Conservation (phyloP, 2,888 invertebrate genomes). For the Dynastes tityus region DNA sequence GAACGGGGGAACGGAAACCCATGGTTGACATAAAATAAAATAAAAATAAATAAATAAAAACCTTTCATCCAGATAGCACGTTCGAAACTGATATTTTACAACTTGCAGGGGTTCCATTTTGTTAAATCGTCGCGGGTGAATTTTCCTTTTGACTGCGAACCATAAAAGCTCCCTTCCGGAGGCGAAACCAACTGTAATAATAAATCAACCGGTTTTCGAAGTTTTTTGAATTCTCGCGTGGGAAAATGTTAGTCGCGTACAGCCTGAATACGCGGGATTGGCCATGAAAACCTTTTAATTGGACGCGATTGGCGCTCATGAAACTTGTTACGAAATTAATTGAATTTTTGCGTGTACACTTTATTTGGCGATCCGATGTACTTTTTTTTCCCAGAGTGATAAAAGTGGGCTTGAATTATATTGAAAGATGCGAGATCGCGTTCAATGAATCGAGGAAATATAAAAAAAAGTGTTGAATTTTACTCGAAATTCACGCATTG, state of each 20-base stretch:
- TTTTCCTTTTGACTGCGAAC: background rate
- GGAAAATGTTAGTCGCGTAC: background rate
- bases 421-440: no score
- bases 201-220: slow-evolving; percentile 8
- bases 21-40: background rate
- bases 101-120: background rate
- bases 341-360: no score
- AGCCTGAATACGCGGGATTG: background rate
- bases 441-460: no score
- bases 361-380: no score
- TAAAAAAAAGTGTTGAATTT: no score
- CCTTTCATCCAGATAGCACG: background rate
- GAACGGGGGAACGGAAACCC: background rate
- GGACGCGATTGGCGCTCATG: background rate
- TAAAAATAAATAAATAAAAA: slow-evolving; percentile 14
- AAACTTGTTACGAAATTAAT: background rate
- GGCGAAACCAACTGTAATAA: background rate
- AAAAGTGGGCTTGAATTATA: no score
- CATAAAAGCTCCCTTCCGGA: background rate
- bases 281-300: background rate
- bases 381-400: no score
- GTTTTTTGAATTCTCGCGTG: background rate
- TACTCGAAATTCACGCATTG: no score
- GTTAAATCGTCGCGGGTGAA: background rate
- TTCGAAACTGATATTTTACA: slow-evolving; percentile 14